A percentile compares a stretch with the other conserved stretches of the same genome.
Conservation (phyloP, 2,888 invertebrate genomes). For the Stenchaetothrips biformis region DNA sequence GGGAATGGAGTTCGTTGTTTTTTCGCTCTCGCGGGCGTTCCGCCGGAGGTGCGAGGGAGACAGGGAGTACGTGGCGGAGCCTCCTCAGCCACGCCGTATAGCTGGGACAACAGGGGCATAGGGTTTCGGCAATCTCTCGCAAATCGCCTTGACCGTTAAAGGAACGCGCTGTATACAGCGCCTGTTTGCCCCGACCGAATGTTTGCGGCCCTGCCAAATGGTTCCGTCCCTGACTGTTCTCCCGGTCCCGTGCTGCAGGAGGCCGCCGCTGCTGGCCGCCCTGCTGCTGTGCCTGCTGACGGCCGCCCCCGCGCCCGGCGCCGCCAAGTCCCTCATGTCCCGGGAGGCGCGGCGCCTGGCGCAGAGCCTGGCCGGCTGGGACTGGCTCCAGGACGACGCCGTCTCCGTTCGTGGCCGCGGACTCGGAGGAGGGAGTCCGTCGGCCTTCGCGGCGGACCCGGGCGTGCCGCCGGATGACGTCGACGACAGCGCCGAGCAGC, state of each 20-base stretch:
- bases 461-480: background rate
- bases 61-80: too few relatives aligned
- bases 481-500: background rate
- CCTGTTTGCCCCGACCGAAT: too few relatives aligned
- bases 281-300: slow-evolving; percentile 14
- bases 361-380: slow-evolving; percentile 4
- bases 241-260: background rate
- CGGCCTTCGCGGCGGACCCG: background rate
- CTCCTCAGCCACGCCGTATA: too few relatives aligned
- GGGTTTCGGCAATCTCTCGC: background rate
- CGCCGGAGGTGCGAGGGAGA: too few relatives aligned
- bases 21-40: too few relatives aligned
- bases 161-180: too few relatives aligned
- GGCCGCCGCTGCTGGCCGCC: background rate
- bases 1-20: too few relatives aligned
- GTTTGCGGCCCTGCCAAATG: too few relatives aligned
- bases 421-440: background rate
- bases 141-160: background rate
- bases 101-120: too few relatives aligned
- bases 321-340: background rate
- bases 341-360: slow-evolving; percentile 14
- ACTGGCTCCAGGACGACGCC: background rate
- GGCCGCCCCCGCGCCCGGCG: background rate
- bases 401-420: background rate
- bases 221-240: too few relatives aligned